Base-by-base conservation (phyloP, 2,888 invertebrate species). In the Scaptomyza parva region DNA sequence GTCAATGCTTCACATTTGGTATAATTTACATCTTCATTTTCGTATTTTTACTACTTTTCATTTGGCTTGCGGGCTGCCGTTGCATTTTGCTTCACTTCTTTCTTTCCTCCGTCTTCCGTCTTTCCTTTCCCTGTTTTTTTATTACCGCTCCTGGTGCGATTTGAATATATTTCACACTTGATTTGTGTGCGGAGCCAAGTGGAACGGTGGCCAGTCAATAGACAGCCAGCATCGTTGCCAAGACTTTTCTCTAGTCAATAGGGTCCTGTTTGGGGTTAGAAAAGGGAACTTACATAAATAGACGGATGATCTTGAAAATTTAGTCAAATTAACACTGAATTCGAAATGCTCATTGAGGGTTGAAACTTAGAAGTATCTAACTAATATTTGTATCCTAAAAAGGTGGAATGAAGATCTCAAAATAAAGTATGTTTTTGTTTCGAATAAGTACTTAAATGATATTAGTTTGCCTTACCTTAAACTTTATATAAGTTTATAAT, bases 21-120 rank as follows among this genome's bases (percentile, higher is more conserved):
- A 84, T 86, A 76, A 89, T 86, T 89, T 89, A 86, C 87, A 86
- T 89, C 79, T 89, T 89, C 71, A 89, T 88, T 86, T 87, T 74
- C 72, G 72, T 72, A 64, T 67, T 77, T 76, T 75, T 78, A 62
- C 70, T 70, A 74, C 70, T 76, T 75, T 74, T 76, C 66, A 62
- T 74, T 86, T 71, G 69, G 68, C 74, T 76, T 72, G 72, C 68
- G 76, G 70, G 60, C 60, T 44, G 62, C 53, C 44, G 45, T 47
- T 50, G 18, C 52, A 41, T 33, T 35, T 57, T 53, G 57, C 59
- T 62, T n/a, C 33, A 48, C 44, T 58, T 14, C 43, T 22, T 62
- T 2, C 43, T n/a, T n/a, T 5, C 6, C 7, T 7, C 7, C 1
- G 3, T 6, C 20, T 18, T 47, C 20, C n/a, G n/a, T n/a, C n/a